Evolutionary conservation across 2,888 invertebrate genomes (phyloP).

Genomic region (Leucoma salicis): DNA sequence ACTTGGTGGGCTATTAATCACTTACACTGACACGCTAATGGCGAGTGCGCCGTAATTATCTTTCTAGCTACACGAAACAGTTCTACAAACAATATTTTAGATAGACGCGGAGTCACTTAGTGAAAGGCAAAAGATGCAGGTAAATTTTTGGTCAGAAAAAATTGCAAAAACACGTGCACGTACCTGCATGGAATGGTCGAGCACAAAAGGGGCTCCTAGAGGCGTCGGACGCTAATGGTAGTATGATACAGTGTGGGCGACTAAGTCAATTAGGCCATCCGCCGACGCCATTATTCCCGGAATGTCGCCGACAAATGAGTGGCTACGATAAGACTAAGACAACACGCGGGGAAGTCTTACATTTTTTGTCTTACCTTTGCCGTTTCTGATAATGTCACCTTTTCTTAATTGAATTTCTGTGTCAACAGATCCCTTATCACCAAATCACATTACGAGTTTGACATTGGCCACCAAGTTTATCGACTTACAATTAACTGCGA

Average conservation of each 20-base stretch:
- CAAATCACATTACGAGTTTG: slow-evolving; percentile 62
- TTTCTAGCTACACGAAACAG: slow-evolving; percentile 42
- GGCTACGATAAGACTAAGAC: slow-evolving; percentile 66
- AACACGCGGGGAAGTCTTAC: slow-evolving; percentile 51
- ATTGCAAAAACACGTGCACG: slow-evolving; percentile 60
- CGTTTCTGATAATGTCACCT: slow-evolving; percentile 70
- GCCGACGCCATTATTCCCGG: slow-evolving; percentile 74
- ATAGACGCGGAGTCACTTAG: slow-evolving; percentile 38
- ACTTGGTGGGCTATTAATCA: slow-evolving; percentile 59
- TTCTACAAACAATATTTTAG: slow-evolving; percentile 56
- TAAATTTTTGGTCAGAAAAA: slow-evolving; percentile 50
- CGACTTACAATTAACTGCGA: slow-evolving; percentile 56
- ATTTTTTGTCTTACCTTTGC: slow-evolving; percentile 53
- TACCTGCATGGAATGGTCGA: slow-evolving; percentile 65
- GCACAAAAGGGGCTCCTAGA: slow-evolving; percentile 76
- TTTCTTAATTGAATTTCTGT: slow-evolving; percentile 77
- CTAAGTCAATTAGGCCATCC: slow-evolving; percentile 80
- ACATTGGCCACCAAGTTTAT: slow-evolving; percentile 55
- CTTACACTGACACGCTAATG: slow-evolving; percentile 54
- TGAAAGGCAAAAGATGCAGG: slow-evolving; percentile 54
- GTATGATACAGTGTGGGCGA: slow-evolving; percentile 77
- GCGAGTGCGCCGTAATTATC: slow-evolving; percentile 58
- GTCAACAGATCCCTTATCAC: slow-evolving; percentile 67
- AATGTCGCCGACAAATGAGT: slow-evolving; percentile 78
- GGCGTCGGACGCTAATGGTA: slow-evolving; percentile 69